Percentiles rank a stretch among this genome's conserved stretches.
phyloP scores from a whole-genome alignment of 2,113 vertebrate species.

The Uria aalge region DNA sequence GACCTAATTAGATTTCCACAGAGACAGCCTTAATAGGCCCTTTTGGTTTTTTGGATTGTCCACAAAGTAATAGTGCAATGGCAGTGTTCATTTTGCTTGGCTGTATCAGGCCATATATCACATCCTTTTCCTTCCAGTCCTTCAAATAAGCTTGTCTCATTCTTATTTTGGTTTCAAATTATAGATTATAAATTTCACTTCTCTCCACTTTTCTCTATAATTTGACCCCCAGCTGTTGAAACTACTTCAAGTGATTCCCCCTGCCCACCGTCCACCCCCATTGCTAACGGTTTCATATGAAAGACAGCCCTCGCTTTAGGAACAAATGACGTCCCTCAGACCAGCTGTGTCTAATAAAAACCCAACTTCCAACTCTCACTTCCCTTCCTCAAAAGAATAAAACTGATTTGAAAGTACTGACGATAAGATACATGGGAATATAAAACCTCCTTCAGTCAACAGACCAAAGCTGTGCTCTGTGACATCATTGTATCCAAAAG shows the following conservation, averaged over 20 bases:
- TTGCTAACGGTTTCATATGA: neutral
- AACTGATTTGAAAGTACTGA: constrained; percentile 5
- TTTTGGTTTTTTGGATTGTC: constrained; percentile 57
- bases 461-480: neutral
- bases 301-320: constrained; percentile 21
- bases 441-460: neutral
- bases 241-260: constrained; percentile 20
- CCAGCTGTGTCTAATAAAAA: constrained; percentile 59
- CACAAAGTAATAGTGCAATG: constrained; percentile 32
- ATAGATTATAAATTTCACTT: constrained; percentile 69
- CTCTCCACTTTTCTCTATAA: constrained; percentile 52
- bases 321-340: constrained; percentile 22
- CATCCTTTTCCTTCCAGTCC: constrained; percentile 33
- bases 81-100: constrained; percentile 65
- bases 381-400: constrained; percentile 34
- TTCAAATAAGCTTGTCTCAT: constrained; percentile 40
- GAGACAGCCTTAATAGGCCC: constrained; percentile 42
- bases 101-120: constrained; percentile 48
- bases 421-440: constrained; percentile 36
- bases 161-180: constrained; percentile 66
- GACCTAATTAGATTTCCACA: constrained; percentile 58
- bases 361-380: constrained; percentile 1
- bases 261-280: constrained; percentile 6
- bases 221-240: constrained; percentile 61
- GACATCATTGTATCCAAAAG: constrained; percentile 2